These are phyloP conservation scores for Sminthopsis crassicaudata DNA, from an alignment of 2,113 vertebrate species.

Conservation along the genomic window DNA sequence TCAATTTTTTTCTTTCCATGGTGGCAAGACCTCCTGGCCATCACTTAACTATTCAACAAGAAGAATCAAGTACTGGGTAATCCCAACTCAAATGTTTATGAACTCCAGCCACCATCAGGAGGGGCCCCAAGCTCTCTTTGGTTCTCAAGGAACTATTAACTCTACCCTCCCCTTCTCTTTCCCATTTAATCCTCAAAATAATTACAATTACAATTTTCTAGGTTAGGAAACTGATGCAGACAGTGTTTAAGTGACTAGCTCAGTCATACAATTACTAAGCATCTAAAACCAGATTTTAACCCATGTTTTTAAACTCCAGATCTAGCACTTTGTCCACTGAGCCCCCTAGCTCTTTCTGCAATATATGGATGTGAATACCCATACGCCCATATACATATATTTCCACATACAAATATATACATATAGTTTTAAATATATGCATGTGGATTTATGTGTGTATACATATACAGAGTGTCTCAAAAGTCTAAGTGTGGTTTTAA, in stretches of 20 bases:
- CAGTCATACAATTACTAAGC: not conserved
- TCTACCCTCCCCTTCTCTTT: not conserved
- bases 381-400: not conserved
- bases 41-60: not conserved
- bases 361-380: not conserved
- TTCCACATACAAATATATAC: not conserved
- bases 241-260: not conserved
- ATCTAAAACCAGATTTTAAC: too few relatives aligned
- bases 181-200: not conserved
- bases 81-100: not conserved
- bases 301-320: not conserved
- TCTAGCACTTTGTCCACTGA: not conserved
- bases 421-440: not conserved
- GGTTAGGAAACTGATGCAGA: not conserved
- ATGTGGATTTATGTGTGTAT: not conserved
- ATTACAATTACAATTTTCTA: not conserved
- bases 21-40: not conserved
- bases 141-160: not conserved
- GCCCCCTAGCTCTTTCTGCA: not conserved
- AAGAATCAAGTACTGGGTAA: not conserved
- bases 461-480: too few relatives aligned
- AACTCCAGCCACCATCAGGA: not conserved
- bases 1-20: not conserved
- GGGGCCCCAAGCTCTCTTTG: not conserved
- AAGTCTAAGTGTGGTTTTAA: not conserved